Base-by-base conservation (phyloP, 2,113 vertebrate genomes). In the Campylorhamphus procurvoides region DNA sequence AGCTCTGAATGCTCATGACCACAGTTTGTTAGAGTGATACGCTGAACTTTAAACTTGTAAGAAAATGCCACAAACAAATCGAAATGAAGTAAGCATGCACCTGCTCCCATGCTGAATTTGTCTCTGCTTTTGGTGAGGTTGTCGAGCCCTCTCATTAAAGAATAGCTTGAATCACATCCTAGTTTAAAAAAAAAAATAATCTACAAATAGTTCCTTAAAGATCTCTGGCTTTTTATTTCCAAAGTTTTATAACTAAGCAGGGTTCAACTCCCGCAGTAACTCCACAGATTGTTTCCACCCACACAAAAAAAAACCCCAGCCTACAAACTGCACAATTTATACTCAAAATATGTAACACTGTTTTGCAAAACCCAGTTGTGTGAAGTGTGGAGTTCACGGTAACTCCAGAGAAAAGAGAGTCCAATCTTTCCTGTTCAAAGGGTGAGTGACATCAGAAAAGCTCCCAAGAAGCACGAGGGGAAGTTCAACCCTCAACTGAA, bases 141-240 rank as follows among this genome's bases (percentile, higher is more conserved):
- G 66, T 87, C 0, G 2, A 77, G 74, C 74, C 64, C 55, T 91
- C 92, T 71, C 67, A 29, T 87, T 95, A 89, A 92, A 88, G 91
- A 90, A 85, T 85, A 89, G 63, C 86, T 88, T 96, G 96, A 95
- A 97, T 85, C 77, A 89, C 74, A 97, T 94, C 94, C 94, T 94
- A 71, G 35, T 86, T 92, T 72, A 6, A 56, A 68, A 94, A 52
- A 77, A 87, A 77, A 47, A 68, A 94, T 44, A 81, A 88, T 73
- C 74, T 11, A 66, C n/a, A 94, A 71, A 89, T 42, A 66, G 78
- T 63, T 92, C 67, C 75, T 74, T 39, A 75, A 87, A 93, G 81
- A 95, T 76, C 58, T 77, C 90, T 50, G 42, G 33, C 9, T 73
- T 96, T 93, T 87, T 82, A 56, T 93, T 93, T 94, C 73, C 59